Base-by-base conservation (phyloP, 2,113 vertebrate genomes). In the Pterocles orientalis region DNA sequence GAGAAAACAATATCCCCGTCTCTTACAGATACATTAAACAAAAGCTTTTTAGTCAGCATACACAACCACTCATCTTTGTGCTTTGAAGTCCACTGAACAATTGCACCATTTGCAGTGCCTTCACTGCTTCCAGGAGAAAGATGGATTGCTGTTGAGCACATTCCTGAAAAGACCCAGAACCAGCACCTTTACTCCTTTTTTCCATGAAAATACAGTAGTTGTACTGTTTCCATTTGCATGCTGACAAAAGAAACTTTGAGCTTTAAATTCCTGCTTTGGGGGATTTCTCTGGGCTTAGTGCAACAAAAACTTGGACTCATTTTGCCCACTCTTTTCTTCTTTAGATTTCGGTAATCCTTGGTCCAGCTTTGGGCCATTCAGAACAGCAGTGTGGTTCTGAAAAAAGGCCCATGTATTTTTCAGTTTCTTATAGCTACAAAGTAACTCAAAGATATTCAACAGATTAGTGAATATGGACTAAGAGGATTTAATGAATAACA, bases 401-500 rank as follows among this genome's bases (percentile, higher is more conserved):
- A 91, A n/a, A 96, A 96, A 53, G 87, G 19, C 4, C 6, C 18
- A 82, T 4, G 5, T 86, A 34, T 51, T 78, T 87, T 80, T 92
- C 83, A 21, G 18, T 62, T 80, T 69, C 72, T 96, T 58, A 48
- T 4, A 66, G 85, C 65, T 50, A 16, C 51, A 70, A 79, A 28
- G 18, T 76, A 95, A 90, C 92, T 92, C 61, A 92, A 81, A 95
- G 70, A n/a, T 41, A 69, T 21, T 75, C 64, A 96, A 51, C 39
- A 85, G 60, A 93, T 88, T 70, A 79, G 54, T 15, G 18, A 95
- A 82, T 47, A 65, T 7, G 68, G 54, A 82, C 61, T 51, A 86
- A 85, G 64, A 82, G 29, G 33, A 91, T 76, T 91, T 95, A 85
- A 92, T 84, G 41, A 94, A 79, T 56, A 95, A 69, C 61, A 85